Conservation (phyloP, 2,797 vertebrate genomes). For the Neomorphus geoffroyi region DNA sequence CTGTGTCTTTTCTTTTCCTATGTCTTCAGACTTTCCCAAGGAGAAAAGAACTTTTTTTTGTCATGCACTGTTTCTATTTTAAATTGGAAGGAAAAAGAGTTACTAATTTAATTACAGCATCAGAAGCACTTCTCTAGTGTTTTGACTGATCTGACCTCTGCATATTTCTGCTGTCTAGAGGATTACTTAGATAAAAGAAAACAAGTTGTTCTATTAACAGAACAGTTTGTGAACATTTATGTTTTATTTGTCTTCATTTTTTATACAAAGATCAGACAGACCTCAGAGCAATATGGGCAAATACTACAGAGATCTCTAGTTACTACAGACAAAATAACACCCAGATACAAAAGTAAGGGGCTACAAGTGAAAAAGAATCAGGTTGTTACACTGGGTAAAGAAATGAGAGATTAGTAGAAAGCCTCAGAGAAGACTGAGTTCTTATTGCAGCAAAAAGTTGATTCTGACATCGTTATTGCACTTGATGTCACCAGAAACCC, state of each 20-base stretch:
- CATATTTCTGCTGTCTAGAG: neutral
- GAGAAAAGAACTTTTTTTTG: neutral
- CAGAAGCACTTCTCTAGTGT: neutral
- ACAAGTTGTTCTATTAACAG: neutral
- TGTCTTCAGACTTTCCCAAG: constrained; percentile 21
- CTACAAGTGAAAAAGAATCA: neutral
- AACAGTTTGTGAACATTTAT: neutral
- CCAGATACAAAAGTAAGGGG: neutral
- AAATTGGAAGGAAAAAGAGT: neutral
- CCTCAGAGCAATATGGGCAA: neutral
- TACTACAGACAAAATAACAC: neutral
- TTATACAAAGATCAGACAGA: neutral
- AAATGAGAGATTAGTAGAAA: neutral
- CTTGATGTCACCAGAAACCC: neutral
- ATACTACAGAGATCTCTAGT: neutral
- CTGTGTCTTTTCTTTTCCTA: neutral
- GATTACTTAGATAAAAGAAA: neutral
- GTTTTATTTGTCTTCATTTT: neutral
- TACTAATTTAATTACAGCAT: neutral
- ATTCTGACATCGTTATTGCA: neutral
- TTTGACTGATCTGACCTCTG: neutral
- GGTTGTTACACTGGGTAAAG: neutral
- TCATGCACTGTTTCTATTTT: neutral
- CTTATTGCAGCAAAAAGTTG: neutral
- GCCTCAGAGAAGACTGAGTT: neutral